Conservation (phyloP, 2,113 vertebrate genomes). For the Oenanthe oenanthe region DNA sequence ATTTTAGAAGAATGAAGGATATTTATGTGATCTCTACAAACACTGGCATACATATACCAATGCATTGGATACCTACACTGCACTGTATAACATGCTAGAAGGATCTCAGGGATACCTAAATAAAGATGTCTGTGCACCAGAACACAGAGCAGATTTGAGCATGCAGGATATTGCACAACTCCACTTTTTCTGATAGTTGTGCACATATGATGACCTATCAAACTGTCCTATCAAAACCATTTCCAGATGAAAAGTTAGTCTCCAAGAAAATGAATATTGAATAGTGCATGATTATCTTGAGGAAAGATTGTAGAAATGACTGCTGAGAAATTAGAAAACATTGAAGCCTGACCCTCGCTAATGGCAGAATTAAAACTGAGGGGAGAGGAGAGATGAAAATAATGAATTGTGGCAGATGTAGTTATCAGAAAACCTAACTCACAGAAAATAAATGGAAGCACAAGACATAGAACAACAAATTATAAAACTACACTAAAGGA, state of each 20-base stretch:
- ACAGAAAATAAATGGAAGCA: not conserved
- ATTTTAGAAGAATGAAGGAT: not conserved
- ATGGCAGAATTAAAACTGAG: not conserved
- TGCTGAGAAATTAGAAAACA: conserved; percentile 5
- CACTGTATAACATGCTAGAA: not conserved
- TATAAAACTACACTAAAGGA: not conserved
- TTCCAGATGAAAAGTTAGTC: not conserved
- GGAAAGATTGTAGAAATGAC: not conserved
- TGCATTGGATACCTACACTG: not conserved
- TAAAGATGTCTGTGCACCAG: not conserved
- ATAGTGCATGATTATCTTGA: not conserved
- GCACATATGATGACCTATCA: not conserved
- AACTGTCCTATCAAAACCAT: not conserved
- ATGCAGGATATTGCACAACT: not conserved
- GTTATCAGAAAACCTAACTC: not conserved
- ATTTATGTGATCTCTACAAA: not conserved
- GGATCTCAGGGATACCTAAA: not conserved
- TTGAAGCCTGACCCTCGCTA: not conserved
- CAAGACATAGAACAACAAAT: not conserved
- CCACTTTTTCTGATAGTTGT: not conserved
- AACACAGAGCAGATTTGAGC: not conserved
- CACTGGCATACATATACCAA: not conserved
- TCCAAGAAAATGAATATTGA: not conserved
- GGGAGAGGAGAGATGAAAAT: not conserved
- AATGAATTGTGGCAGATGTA: not conserved